phyloP scores from a whole-genome alignment of 2,113 vertebrate species.

The Pelmatolapia mariae region DNA sequence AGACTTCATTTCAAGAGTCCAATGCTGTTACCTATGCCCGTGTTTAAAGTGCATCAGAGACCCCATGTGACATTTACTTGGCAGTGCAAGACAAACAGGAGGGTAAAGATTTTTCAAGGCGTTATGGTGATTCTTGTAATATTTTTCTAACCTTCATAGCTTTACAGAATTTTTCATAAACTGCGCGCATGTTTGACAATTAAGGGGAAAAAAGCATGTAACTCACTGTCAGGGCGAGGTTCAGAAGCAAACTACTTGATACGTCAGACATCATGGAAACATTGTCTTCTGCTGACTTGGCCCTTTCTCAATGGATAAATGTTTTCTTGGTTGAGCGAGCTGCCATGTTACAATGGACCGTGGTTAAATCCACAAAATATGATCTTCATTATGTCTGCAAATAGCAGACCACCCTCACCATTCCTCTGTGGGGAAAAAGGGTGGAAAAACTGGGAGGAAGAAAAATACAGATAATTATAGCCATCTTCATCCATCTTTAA shows the following conservation, averaged over 20 bases:
- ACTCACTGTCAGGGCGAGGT: neutral
- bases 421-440: constrained; percentile 14
- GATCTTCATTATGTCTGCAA: constrained; percentile 61
- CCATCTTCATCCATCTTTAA: constrained; percentile 29
- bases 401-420: constrained; percentile 59
- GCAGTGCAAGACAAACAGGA: constrained; percentile 27
- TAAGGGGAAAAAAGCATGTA: neutral
- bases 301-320: constrained; percentile 39
- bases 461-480: constrained; percentile 49
- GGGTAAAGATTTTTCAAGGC: neutral
- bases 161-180: neutral
- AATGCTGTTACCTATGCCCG: neutral
- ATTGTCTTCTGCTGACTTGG: constrained; percentile 43
- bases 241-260: neutral
- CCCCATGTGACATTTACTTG: constrained; percentile 39
- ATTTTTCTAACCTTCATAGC: neutral
- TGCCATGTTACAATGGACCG: constrained; percentile 27
- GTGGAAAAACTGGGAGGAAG: constrained; percentile 34
- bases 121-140: neutral
- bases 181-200: neutral
- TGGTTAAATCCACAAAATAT: constrained; percentile 54
- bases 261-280: constrained; percentile 40
- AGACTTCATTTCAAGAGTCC: neutral
- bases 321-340: constrained; percentile 26
- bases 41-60: constrained; percentile 46